Evolutionary conservation across 2,113 vertebrate species (phyloP).

Genomic region (Seriola dumerili): DNA sequence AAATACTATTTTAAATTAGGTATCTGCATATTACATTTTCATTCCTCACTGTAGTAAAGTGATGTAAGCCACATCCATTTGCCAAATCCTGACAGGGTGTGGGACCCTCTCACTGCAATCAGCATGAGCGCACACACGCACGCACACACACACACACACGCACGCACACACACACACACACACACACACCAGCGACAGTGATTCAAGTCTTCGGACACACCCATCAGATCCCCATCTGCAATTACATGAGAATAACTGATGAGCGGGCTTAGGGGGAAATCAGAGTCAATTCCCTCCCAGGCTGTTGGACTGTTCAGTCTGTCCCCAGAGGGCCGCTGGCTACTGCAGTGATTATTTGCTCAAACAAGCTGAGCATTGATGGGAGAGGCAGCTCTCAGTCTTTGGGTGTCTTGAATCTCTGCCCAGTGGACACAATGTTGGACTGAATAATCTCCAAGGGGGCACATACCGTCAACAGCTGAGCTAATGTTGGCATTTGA

Average conservation of each 20-base stretch:
- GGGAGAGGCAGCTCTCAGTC: slow-evolving; percentile 53
- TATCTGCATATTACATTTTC: background rate
- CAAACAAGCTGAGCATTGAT: slow-evolving; percentile 67
- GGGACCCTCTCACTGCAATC: slow-evolving; percentile 49
- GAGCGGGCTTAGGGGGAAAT: slow-evolving; percentile 71
- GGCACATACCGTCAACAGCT: slow-evolving; percentile 43
- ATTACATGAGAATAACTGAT: slow-evolving; percentile 78
- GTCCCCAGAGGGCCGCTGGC: slow-evolving; percentile 53
- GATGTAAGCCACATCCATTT: slow-evolving; percentile 37
- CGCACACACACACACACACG: background rate
- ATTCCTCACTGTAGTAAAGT: slow-evolving; percentile 18
- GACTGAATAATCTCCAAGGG: slow-evolving; percentile 43
- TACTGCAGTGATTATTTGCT: slow-evolving; percentile 67
- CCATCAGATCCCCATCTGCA: slow-evolving; percentile 60
- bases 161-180: slow-evolving; percentile 32
- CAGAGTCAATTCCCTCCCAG: slow-evolving; percentile 62
- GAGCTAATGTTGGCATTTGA: slow-evolving; percentile 51
- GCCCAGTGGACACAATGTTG: slow-evolving; percentile 45
- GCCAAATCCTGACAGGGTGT: slow-evolving; percentile 63
- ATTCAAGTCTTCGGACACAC: slow-evolving; percentile 68
- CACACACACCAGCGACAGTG: slow-evolving; percentile 50
- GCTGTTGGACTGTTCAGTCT: slow-evolving; percentile 48
- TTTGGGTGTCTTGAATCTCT: slow-evolving; percentile 42
- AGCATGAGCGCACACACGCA: slow-evolving; percentile 43
- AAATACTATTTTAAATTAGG: background rate